phyloP scores from a whole-genome alignment of 2,888 invertebrate species.

The Netelia melanura region DNA sequence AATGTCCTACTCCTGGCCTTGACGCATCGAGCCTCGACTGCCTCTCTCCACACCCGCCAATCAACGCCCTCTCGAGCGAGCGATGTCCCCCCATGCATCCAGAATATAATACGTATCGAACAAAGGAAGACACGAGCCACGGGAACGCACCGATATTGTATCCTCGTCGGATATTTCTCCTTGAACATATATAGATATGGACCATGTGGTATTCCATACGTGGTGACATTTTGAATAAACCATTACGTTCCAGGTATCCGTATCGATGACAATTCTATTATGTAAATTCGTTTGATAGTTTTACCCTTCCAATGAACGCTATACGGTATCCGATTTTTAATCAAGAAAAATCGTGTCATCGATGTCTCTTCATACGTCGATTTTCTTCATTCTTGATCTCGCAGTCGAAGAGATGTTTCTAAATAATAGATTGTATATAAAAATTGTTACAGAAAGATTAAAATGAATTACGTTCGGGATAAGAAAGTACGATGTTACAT shows the following conservation, averaged over 20 bases:
- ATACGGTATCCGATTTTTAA: background rate
- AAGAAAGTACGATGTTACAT: too few species aligned
- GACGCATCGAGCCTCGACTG: constrained; percentile 72
- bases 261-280: constrained; percentile 40
- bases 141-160: constrained; percentile 20
- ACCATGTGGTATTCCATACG: background rate
- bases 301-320: background rate
- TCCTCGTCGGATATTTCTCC: constrained; percentile 52
- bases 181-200: constrained; percentile 19
- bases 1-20: constrained; percentile 75
- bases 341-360: background rate
- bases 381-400: too few species aligned
- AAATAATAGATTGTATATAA: too few species aligned
- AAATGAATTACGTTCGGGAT: too few species aligned
- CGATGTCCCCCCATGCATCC: constrained; percentile 47
- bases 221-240: constrained; percentile 35
- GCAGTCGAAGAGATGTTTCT: too few species aligned
- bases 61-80: constrained; percentile 67
- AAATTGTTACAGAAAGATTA: too few species aligned
- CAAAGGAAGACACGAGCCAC: constrained; percentile 45
- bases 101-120: constrained; percentile 44
- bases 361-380: background rate
- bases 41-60: constrained; percentile 71
- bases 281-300: background rate
- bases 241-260: constrained; percentile 31